Evolutionary conservation across 2,797 vertebrate species (phyloP).

Genomic region (Antennarius maculatus): DNA sequence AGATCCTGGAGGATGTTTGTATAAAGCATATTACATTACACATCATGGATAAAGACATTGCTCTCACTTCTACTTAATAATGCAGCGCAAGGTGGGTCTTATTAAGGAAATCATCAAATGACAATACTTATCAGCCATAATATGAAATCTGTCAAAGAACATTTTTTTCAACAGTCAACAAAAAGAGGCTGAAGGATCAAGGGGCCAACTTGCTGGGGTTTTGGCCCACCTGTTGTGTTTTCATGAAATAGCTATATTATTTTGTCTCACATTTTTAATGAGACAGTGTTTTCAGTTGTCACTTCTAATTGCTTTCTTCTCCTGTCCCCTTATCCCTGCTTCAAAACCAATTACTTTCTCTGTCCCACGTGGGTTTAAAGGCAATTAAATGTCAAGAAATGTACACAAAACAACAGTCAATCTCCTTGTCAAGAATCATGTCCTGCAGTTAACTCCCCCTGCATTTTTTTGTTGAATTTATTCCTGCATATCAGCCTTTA

Average conservation of each 20-base stretch:
- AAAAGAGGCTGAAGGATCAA: constrained; percentile 38
- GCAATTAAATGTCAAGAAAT: constrained; percentile 64
- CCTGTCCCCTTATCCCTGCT: constrained; percentile 35
- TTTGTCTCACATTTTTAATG: constrained; percentile 47
- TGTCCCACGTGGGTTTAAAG: constrained; percentile 54
- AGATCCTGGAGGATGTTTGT: constrained; percentile 1
- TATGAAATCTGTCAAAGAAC: constrained; percentile 40
- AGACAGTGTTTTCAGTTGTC: constrained; percentile 50
- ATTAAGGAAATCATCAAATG: constrained; percentile 39
- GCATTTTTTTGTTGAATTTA: constrained; percentile 25
- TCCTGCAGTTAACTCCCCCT: constrained; percentile 41
- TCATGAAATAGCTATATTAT: constrained; percentile 36
- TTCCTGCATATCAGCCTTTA: constrained; percentile 47
- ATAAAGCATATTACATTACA: not conserved
- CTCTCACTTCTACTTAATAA: constrained; percentile 9
- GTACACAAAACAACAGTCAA: constrained; percentile 59
- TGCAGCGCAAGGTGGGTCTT: constrained; percentile 28
- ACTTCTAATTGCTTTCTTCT: constrained; percentile 36
- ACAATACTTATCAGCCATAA: constrained; percentile 32
- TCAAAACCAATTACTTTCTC: constrained; percentile 60
- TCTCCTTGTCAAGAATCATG: constrained; percentile 49
- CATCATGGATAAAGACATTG: constrained; percentile 15
- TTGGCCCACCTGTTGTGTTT: constrained; percentile 43
- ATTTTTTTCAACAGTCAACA: constrained; percentile 44
- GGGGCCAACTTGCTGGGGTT: constrained; percentile 24